Evolutionary conservation across 2,888 invertebrate genomes (phyloP).

Genomic region (Cantharis nigra): DNA sequence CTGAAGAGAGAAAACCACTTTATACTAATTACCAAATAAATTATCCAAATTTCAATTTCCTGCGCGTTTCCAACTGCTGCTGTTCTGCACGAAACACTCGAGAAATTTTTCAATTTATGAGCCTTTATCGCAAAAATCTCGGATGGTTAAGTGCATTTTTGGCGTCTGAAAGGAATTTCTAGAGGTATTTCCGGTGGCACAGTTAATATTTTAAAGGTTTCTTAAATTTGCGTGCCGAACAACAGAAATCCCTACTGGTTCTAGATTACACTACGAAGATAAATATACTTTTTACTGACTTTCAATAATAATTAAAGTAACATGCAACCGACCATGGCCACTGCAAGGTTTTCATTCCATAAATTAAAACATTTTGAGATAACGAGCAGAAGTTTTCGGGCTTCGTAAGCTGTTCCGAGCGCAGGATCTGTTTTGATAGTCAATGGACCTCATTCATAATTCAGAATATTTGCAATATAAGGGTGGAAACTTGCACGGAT

Average conservation of each 20-base stretch:
- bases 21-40: not conserved
- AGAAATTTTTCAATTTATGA: not conserved
- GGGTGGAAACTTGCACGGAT: not conserved
- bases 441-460: not conserved
- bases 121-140: not conserved
- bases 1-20: conserved; percentile 3
- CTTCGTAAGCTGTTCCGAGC: not conserved
- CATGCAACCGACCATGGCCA: not conserved
- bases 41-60: not conserved
- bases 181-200: conserved; percentile 17
- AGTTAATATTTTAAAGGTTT: conserved; percentile 14
- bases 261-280: not conserved
- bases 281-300: not conserved
- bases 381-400: not conserved
- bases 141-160: not conserved
- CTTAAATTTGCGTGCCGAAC: not conserved
- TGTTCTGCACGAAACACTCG: not conserved
- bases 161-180: not conserved
- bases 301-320: not conserved
- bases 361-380: not conserved
- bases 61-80: not conserved
- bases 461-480: not conserved
- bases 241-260: not conserved
- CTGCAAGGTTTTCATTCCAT: not conserved
- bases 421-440: not conserved